Evolutionary conservation across 2,797 vertebrate species (phyloP), one percentile per base, ranked within the genome.

Genomic region (Ceryle rudis): DNA sequence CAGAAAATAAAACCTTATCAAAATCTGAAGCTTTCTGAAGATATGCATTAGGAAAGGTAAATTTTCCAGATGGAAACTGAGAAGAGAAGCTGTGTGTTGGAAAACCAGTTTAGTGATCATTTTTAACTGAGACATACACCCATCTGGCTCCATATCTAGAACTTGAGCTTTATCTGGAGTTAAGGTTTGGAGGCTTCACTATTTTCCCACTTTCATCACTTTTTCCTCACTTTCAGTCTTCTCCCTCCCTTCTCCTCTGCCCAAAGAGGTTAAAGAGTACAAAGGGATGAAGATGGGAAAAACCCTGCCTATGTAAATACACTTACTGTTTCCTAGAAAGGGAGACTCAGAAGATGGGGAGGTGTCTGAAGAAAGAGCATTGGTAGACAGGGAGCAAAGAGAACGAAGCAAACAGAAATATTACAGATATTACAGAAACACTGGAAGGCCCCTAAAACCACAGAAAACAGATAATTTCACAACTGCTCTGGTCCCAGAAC

Each of bases 21-120:
- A 92, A 94, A 64, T 14, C 47, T 81, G 83, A 90, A 93, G 55
- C 39, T 73, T 84, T 84, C 81, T 71, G 47, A 89, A 85, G 35
- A 66, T 82, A 67, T 44, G 64, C 67, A 16, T 39, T 73, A 77
- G 18, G 33, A 71, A 82, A 89, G 60, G 85, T 80, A 57, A 71
- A 42, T 87, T 94, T 94, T 85, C 78, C 72, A 87, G 49, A 82
- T 74, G 57, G 23, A 82, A 94, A 82, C 39, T 33, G 33, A 60
- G 25, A 69, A 61, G 29, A 93, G 11, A 75, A 81, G 73, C 20
- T 78, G 13, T 44, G 17, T 69, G 9, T 69, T 89, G 52, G 60
- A 87, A 93, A 93, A 92, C 2, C 13, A 69, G 19, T 58, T 87
- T 49, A 91, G 44, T 42, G 55, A 39, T 75, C 55, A 65, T 58